Base-by-base conservation (phyloP, 2,888 invertebrate genomes). In the Lomographa bimaculata region DNA sequence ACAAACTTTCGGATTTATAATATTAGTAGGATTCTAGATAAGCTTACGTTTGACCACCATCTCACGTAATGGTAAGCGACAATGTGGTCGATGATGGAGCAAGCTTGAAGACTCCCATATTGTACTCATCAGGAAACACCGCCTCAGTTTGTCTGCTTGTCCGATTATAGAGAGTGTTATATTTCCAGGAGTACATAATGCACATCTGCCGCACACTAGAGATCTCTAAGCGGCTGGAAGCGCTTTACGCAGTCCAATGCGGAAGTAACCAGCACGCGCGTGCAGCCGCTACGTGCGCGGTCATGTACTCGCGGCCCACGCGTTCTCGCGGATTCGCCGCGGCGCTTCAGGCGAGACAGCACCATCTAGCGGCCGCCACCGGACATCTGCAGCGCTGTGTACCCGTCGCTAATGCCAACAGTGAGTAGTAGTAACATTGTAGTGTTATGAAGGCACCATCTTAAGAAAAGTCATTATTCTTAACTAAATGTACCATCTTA, bases 231-330 rank as follows among this genome's bases (percentile, higher is more conserved):
- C 90, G 93, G 3, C 79, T 94, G 6, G 91, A 95, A 45, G 93
- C 92, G n/a, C 79, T 96, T 3, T 95, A 95, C 79, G 91, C 93
- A 45, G 73, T 96, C 23, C 96, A 96, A 68, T 82, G 92, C 29
- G 92, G 92, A 32, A 91, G 94, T 68, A 91, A 91, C 18, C 95
- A 96, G 73, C 92, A 92, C 46, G 91, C 95, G 18, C 90, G 96
- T 33, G 95, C 95, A 0, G 92, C 95, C 2, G 95, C 95, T 86
- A 94, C 95, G 0, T 95, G 95, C 66, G 94, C 95, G 29, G 90
- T 92, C 44, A 92, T 95, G 67, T 96, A 95, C 75, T 86, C 91
- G n/a, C 89, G 92, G 33, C 90, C 3, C 79, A 79, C 87, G 91
- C 70, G 71, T 83, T n/a, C 78, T 89, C 52, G 79, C 90, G 71